Evolutionary conservation across 2,113 vertebrate genomes (phyloP).

Genomic region (Nyctereutes procyonoides): DNA sequence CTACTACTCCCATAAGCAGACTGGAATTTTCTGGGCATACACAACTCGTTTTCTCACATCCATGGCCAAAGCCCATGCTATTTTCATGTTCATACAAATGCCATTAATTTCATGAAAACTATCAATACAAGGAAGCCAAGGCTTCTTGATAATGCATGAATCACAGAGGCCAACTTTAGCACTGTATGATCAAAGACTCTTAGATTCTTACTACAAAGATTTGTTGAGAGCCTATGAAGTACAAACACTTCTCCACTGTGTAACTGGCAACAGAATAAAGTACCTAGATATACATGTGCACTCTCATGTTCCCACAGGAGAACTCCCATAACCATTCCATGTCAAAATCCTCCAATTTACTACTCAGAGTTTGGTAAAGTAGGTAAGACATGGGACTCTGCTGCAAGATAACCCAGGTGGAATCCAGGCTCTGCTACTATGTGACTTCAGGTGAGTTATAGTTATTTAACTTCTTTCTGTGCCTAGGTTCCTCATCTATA

Average conservation of each 20-base stretch:
- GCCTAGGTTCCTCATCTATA: neutral
- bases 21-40: neutral
- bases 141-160: neutral
- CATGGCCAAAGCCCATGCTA: neutral
- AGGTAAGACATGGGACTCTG: neutral
- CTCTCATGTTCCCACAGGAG: neutral
- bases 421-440: neutral
- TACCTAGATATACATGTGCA: neutral
- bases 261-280: neutral
- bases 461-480: neutral
- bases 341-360: neutral
- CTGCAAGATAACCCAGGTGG: neutral
- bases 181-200: neutral
- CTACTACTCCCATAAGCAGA: neutral
- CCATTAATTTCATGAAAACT: slow-evolving; percentile 22
- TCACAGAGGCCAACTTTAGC: neutral
- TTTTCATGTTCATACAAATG: neutral
- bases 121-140: neutral
- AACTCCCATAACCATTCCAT: neutral
- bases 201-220: neutral
- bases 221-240: neutral
- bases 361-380: neutral
- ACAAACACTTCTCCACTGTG: neutral
- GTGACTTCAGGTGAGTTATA: neutral
- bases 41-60: neutral